These are phyloP conservation scores for Hipposideros armiger DNA, from an alignment of 2,113 vertebrate genomes.

Conservation along the genomic window DNA sequence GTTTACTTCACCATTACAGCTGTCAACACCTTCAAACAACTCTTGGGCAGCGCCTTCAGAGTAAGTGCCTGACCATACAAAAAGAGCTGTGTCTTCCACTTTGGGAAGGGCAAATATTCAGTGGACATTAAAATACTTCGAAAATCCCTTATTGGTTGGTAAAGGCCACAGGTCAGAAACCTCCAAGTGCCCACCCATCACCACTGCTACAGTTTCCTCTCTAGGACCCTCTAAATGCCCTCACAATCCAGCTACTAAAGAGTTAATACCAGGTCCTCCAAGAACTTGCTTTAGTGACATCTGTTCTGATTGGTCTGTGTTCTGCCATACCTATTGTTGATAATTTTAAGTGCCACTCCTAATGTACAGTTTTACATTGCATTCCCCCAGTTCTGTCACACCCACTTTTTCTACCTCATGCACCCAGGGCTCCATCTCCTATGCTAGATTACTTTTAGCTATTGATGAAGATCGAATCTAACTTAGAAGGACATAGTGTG, in stretches of 20 bases:
- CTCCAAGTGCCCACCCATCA: not conserved
- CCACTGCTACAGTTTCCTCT: not conserved
- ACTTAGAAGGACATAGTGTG: not conserved
- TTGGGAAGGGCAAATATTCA: constrained; percentile 11
- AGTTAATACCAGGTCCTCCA: not conserved
- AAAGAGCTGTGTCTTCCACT: not conserved
- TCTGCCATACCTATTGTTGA: not conserved
- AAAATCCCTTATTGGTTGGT: not conserved
- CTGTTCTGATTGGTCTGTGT: not conserved
- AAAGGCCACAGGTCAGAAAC: not conserved
- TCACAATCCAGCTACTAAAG: not conserved
- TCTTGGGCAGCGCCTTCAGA: not conserved
- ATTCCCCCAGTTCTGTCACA: not conserved
- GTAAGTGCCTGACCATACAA: not conserved
- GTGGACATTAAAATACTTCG: not conserved
- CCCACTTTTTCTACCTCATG: not conserved
- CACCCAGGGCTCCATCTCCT: not conserved
- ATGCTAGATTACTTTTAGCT: constrained; percentile 6
- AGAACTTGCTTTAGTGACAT: not conserved
- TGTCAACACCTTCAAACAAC: not conserved
- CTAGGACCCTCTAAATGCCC: not conserved
- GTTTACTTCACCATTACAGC: not conserved
- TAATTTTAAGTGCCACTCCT: not conserved
- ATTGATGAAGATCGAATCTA: not conserved
- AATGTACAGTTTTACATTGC: not conserved